These are phyloP conservation scores for Pterois miles DNA, from an alignment of 2,797 vertebrate species.

Conservation along the genomic window DNA sequence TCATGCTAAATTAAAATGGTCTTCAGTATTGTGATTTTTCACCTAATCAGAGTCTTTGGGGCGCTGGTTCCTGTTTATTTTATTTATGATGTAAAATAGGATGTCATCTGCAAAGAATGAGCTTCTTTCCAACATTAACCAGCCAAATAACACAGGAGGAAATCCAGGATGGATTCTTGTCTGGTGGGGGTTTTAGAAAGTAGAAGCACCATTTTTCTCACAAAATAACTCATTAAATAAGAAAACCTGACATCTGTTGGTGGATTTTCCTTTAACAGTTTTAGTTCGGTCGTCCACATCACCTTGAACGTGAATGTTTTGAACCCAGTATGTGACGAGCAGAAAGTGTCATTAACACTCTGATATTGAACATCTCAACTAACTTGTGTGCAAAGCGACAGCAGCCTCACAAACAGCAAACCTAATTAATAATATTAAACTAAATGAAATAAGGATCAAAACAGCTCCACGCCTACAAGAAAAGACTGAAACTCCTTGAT, in stretches of 20 bases:
- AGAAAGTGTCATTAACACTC: constrained; percentile 20
- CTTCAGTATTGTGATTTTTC: not conserved
- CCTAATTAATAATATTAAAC: not conserved
- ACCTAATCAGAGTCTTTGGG: not conserved
- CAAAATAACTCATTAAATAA: not conserved
- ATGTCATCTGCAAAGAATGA: not conserved
- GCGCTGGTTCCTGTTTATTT: not conserved
- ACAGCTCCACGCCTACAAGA: not conserved
- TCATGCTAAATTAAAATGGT: not conserved
- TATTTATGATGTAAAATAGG: not conserved
- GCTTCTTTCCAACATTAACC: not conserved
- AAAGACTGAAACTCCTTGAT: not conserved
- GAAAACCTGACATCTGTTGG: not conserved
- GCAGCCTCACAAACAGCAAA: constrained; percentile 19
- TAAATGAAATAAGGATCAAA: not conserved
- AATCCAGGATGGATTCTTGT: not conserved
- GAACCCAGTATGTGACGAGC: not conserved
- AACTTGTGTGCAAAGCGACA: not conserved
- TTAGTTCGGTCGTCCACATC: not conserved
- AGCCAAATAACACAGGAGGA: not conserved
- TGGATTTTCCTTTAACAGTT: constrained; percentile 24
- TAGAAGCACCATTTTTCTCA: not conserved
- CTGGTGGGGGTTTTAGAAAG: not conserved
- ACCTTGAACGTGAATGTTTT: constrained; percentile 31
- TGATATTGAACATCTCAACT: not conserved